These are phyloP conservation scores for Musca domestica DNA, from an alignment of 1,140 invertebrate species.

Conservation along the genomic window DNA sequence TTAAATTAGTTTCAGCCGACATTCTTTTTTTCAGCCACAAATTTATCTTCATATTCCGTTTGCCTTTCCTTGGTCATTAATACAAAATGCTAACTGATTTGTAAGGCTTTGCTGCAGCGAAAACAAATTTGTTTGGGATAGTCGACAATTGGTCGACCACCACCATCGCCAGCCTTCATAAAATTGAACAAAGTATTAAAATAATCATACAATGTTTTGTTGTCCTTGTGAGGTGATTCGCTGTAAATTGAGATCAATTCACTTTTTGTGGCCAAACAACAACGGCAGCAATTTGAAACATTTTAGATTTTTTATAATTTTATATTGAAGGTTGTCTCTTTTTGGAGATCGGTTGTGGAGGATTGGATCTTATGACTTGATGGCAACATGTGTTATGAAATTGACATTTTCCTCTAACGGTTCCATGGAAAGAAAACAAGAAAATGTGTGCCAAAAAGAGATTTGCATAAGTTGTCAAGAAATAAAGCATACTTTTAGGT, in stretches of 20 bases:
- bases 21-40: too few species aligned
- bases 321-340: not conserved
- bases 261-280: not conserved
- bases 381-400: not conserved
- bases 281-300: constrained; percentile 7
- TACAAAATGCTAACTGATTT: constrained; percentile 45
- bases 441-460: not conserved
- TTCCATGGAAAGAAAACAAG: not conserved
- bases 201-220: not conserved
- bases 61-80: not conserved
- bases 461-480: not conserved
- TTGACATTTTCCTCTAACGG: too few species aligned
- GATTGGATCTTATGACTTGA: too few species aligned
- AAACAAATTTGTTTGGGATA: constrained; percentile 31
- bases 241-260: not conserved
- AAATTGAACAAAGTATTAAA: not conserved
- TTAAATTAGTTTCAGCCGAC: too few species aligned
- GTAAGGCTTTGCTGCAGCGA: constrained; percentile 42
- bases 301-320: not conserved
- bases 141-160: constrained; percentile 31
- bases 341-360: too few species aligned
- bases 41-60: not conserved
- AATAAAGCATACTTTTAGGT: too few species aligned
- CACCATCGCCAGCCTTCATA: not conserved
- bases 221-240: not conserved